These are phyloP conservation scores for Diprion similis DNA, from an alignment of 1,140 invertebrate genomes.

Conservation along the genomic window DNA sequence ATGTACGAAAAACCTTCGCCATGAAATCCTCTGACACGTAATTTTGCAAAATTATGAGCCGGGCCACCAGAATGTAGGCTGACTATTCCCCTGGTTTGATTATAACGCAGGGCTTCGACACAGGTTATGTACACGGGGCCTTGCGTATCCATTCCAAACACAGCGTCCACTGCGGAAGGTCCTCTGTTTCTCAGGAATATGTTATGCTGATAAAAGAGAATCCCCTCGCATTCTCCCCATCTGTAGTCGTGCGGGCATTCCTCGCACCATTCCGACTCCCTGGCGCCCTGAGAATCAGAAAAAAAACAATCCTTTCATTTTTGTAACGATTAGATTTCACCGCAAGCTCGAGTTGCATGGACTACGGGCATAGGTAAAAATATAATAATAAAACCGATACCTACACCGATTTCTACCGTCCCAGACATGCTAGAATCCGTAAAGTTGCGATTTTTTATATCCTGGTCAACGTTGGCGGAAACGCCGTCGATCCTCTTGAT, in stretches of 20 bases:
- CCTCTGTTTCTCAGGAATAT: slow-evolving; percentile 30
- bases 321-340: no score
- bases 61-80: slow-evolving; percentile 26
- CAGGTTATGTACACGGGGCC: slow-evolving; percentile 35
- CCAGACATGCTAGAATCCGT: neutral
- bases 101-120: slow-evolving; percentile 27
- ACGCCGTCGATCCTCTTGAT: neutral
- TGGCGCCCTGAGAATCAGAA: slow-evolving; percentile 15
- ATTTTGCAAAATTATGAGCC: slow-evolving; percentile 24
- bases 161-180: slow-evolving; percentile 14
- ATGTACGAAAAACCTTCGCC: slow-evolving; percentile 32
- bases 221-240: slow-evolving; percentile 26
- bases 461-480: neutral
- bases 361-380: no score
- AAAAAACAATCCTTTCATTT: neutral
- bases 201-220: slow-evolving; percentile 42
- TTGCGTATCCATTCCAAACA: slow-evolving; percentile 29
- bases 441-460: neutral
- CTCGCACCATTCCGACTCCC: slow-evolving; percentile 1
- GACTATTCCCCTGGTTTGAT: slow-evolving; percentile 20
- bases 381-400: neutral
- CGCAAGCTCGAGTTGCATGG: no score
- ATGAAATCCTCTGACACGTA: slow-evolving; percentile 24
- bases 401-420: neutral
- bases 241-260: slow-evolving; percentile 19